Base-by-base conservation (phyloP, 2,888 invertebrate genomes). In the Sussaba pulchella region DNA sequence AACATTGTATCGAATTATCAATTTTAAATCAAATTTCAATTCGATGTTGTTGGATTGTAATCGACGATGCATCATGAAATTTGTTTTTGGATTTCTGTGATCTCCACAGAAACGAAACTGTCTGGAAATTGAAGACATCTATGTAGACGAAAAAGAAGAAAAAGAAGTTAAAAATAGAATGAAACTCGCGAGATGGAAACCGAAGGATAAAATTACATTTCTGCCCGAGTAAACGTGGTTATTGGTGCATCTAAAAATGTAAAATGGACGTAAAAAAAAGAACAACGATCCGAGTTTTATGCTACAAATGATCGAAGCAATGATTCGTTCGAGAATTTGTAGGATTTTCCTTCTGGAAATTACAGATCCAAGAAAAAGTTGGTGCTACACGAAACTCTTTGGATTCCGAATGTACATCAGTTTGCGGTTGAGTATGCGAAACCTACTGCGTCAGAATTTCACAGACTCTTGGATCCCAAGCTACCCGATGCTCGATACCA, bases 401-500 rank as follows among this genome's bases (percentile, higher is more conserved):
- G 52, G 26, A 36, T 70, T 5, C 43, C 19, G 21, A 47, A 63
- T 43, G 70, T 57, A 66, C 26, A 66, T n/a, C n/a, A n/a, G 57
- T 63, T 77, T 39, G 54, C 12, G 21, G 47, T 52, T 69, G 17
- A 50, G 47, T 67, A 19, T 45, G 63, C 45, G 67, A 72, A 72
- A 69, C 67, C 67, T 61, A 63, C 67, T 63, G 52, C 67, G 73
- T 73, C 73, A 69, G 64, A 64, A 74, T 74, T 74, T 79, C 54
- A 41, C 64, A 31, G 74, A 64, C 69, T 74, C 74, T 69, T 79
- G 67, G 67, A 63, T 79, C 47, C 36, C 39, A 47, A 54, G 43
- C 63, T 63, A 59, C 59, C 59, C 45, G 9, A 14, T 26, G 36
- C 54, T 43, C 47, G 47, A 19, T 43, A 41, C 14, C 31, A 19